Base-by-base conservation (phyloP, 2,888 invertebrate species). In the Cheilosia pagana region DNA sequence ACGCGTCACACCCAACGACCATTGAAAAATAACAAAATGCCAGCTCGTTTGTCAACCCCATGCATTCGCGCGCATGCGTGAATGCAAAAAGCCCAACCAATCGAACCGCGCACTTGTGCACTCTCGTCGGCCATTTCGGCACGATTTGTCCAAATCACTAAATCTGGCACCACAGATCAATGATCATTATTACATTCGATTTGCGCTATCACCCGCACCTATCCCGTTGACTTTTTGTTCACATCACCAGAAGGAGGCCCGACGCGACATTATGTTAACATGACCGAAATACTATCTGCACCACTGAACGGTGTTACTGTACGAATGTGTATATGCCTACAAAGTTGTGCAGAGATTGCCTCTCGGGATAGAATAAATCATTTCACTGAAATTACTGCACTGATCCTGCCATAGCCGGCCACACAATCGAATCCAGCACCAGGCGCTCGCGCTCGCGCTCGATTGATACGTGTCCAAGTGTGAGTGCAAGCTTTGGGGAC, bases 121-220 rank as follows among this genome's bases (percentile, higher is more conserved):
- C 57, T 78, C 82, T 50, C 57, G 55, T 62, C 68, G 67, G 65
- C 68, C 67, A 43, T 65, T 67, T 59, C 75, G 59, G 75, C 75
- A 81, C 81, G 81, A 85, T 85, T 85, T 85, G 85, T 85, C 81
- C 76, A 65, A 85, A 85, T 85, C 85, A 81, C 85, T 65, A 76
- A 85, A 81, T 85, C 75, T 81, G 75, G 81, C 85, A 85, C 85
- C 75, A 85, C 75, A 85, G 85, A 85, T 76, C 85, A 85, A 85
- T 81, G 85, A 85, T 85, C 81, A 81, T 85, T 81, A 79, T 39
- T 41, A 65, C 59, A 55, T 70, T 65, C 67, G 21, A 59, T 52
- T 62, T 50, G 45, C 57, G 45, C 12, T 12, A 35, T 63, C 76
- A 75, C 65, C 72, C 55, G 21, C 74, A 43, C 60, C 7, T 23